A percentile compares a stretch with the other conserved stretches of the same genome.
Conservation (phyloP, 1,140 invertebrate genomes). For the Lethocerus indicus region DNA sequence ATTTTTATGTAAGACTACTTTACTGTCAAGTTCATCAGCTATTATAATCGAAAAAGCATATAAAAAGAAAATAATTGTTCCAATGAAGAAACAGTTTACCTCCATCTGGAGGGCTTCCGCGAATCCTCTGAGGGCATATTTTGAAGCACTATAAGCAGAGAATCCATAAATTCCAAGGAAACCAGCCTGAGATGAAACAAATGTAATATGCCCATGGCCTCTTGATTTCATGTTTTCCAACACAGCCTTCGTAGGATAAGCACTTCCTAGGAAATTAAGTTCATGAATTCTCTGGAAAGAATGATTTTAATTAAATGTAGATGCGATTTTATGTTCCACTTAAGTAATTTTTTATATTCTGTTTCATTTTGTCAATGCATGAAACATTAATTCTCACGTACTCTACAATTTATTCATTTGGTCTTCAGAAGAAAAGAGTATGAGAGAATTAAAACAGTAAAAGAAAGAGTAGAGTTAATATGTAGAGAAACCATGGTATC, state of each 20-base stretch:
- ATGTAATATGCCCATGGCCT: slow-evolving; percentile 57
- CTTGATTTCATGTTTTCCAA: slow-evolving; percentile 49
- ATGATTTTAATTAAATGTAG: too few relatives aligned
- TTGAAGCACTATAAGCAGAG: slow-evolving; percentile 77
- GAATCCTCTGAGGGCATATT: slow-evolving; percentile 88
- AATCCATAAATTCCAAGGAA: slow-evolving; percentile 83
- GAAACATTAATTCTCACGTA: too few relatives aligned
- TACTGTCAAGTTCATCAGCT: too few relatives aligned
- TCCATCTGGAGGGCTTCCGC: slow-evolving; percentile 92
- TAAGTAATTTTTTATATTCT: too few relatives aligned
- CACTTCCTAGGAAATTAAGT: slow-evolving; percentile 53
- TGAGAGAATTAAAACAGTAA: too few relatives aligned
- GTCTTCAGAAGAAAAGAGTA: too few relatives aligned
- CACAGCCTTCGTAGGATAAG: slow-evolving; percentile 49
- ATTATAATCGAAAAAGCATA: neutral
- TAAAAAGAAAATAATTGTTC: neutral
- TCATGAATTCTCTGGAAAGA: slow-evolving; percentile 35
- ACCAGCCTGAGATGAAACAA: slow-evolving; percentile 80
- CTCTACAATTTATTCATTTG: too few relatives aligned
- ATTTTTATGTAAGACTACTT: too few relatives aligned
- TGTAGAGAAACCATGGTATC: too few relatives aligned
- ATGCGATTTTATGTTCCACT: too few relatives aligned
- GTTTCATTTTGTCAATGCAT: too few relatives aligned
- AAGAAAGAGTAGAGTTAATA: too few relatives aligned
- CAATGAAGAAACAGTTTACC: slow-evolving; percentile 23